Conservation (phyloP, 2,113 vertebrate genomes). For the Cyanocitta stelleri region DNA sequence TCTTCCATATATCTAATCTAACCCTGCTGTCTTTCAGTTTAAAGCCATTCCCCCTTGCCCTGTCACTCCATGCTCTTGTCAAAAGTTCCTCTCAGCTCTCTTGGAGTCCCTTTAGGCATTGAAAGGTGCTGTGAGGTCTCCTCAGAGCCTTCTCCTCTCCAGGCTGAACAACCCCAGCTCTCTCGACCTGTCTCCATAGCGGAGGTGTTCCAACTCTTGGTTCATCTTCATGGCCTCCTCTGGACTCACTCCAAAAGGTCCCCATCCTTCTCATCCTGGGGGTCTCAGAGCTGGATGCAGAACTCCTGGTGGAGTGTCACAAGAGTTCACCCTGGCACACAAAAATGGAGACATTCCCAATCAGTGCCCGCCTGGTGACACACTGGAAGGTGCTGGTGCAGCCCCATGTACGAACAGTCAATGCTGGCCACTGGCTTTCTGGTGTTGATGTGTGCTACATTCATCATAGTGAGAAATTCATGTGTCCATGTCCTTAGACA, state of each 20-base stretch:
- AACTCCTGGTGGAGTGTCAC: background rate
- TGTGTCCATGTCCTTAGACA: fast-evolving
- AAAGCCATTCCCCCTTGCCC: background rate
- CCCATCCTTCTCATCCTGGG: background rate
- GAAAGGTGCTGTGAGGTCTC: background rate
- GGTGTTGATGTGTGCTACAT: background rate
- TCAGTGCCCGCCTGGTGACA: background rate
- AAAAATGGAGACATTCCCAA: background rate
- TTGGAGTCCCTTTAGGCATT: background rate
- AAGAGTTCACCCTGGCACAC: background rate
- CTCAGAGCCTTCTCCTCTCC: background rate
- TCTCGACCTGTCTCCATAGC: background rate
- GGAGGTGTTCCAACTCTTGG: background rate
- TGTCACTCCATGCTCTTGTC: background rate
- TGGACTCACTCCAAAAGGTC: background rate
- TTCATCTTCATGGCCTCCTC: fast-evolving
- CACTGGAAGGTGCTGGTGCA: background rate
- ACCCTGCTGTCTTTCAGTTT: background rate
- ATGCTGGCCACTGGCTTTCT: fast-evolving
- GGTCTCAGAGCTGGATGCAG: background rate
- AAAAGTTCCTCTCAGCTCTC: background rate
- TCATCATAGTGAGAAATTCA: background rate
- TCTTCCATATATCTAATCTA: background rate
- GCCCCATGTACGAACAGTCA: fast-evolving
- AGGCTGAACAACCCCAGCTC: background rate